Percentiles rank a stretch among this genome's conserved stretches.
Evolutionary conservation across 2,113 vertebrate genomes (phyloP).

Genomic region (Dermatemys mawii): DNA sequence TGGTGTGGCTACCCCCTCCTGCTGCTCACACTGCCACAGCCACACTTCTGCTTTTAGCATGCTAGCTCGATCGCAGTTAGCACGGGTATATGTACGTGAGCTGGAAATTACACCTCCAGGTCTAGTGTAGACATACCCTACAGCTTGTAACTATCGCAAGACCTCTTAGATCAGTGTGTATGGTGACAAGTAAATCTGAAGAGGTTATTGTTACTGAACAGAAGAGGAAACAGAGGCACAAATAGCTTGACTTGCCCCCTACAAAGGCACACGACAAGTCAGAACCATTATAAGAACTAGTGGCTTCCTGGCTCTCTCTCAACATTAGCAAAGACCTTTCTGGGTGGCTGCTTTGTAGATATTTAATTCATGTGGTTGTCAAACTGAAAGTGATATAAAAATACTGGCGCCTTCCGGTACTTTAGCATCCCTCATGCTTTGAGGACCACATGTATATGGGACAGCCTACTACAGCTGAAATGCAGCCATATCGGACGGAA

Average conservation of each 20-base stretch:
- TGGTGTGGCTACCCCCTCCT: not conserved
- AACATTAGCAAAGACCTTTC: rapidly evolving
- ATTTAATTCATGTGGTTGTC: rapidly evolving
- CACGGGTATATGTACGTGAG: not conserved
- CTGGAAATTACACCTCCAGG: not conserved
- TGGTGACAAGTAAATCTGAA: rapidly evolving
- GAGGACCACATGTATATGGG: not conserved
- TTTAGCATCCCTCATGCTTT: not conserved
- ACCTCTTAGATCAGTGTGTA: rapidly evolving
- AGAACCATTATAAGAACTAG: not conserved
- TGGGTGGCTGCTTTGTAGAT: rapidly evolving
- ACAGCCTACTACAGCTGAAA: not conserved
- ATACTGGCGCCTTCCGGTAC: rapidly evolving
- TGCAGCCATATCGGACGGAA: no score
- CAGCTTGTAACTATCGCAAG: rapidly evolving
- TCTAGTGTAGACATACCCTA: rapidly evolving
- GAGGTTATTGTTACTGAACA: rapidly evolving
- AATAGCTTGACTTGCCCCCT: not conserved
- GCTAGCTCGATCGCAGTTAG: not conserved
- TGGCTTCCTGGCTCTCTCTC: not conserved
- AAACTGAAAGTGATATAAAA: rapidly evolving
- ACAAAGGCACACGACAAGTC: not conserved
- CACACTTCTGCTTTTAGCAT: not conserved
- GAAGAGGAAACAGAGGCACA: not conserved
- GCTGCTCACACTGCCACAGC: not conserved